Evolutionary conservation across 1,140 invertebrate species (phyloP), one percentile per base, ranked within the genome.

Genomic region (Cydia pomonella): DNA sequence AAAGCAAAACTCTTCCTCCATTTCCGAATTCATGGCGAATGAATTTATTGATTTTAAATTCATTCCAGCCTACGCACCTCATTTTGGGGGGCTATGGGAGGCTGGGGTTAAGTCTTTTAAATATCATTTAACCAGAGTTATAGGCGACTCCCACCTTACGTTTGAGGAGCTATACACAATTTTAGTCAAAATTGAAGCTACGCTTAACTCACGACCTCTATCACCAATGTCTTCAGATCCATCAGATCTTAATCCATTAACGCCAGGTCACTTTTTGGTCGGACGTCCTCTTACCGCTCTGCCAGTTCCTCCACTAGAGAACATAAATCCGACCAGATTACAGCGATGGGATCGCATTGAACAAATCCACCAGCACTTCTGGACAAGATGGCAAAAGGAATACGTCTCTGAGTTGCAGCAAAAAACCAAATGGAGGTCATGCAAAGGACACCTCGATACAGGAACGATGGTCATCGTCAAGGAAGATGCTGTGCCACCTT

Each of bases 81-180:
- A n/a, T n/a, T n/a, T n/a, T n/a, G n/a, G n/a, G n/a, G n/a, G n/a
- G n/a, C n/a, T n/a, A n/a, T n/a, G n/a, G n/a, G n/a, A n/a, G n/a
- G n/a, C n/a, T n/a, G n/a, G n/a, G n/a, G n/a, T n/a, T n/a, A 80
- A 80, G 71, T 77, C 75, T 16, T 64, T 72, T 29, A 82, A 80
- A 75, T 59, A 77, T 25, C 74, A 82, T 66, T 59, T 82, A n/a
- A 75, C 53, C 4, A 25, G 80, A 16, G 59, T 76, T 7, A 44
- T 78, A 71, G 77, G 77, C 33, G 38, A 74, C 7, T 38, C 73
- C 13, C 73, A 74, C 33, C 18, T 74, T 2, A 82, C 77, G 16
- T 85, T 78, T 71, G 84, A 86, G 75, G 79, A 88, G 76, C 75
- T 87, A 0, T 27, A 69, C 16, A 86, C 85, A 1, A 38, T 82